These are phyloP conservation scores for Calvadosia cruxmelitensis DNA, from an alignment of 30 jellyfish, hydroid and myxozoan species.

Conservation along the genomic window DNA sequence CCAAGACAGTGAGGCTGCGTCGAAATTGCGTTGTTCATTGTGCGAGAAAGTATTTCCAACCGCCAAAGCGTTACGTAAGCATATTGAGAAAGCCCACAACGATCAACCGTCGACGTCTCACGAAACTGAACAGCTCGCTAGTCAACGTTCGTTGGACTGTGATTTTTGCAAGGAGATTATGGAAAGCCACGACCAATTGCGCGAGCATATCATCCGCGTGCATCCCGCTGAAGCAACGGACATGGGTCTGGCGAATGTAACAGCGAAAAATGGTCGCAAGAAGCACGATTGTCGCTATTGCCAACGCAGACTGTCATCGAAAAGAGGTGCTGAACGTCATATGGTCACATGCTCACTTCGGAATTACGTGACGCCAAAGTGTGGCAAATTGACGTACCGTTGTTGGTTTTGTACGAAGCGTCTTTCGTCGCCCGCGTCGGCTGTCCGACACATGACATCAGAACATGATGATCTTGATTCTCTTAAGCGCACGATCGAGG, in stretches of 20 bases:
- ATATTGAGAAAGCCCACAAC: background rate
- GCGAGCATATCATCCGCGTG: background rate
- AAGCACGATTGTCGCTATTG: background rate
- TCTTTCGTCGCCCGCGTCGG: conserved; percentile 32
- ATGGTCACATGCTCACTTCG: background rate
- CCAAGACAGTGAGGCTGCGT: conserved; percentile 1
- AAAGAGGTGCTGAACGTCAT: background rate
- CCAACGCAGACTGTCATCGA: background rate
- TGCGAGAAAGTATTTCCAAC: background rate
- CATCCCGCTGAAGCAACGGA: background rate
- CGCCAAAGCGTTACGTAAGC: background rate
- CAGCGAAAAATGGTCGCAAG: conserved; percentile 1
- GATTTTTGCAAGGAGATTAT: background rate
- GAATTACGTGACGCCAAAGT: background rate
- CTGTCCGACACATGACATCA: conserved; percentile 46
- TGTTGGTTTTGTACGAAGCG: conserved; percentile 49
- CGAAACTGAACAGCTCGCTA: background rate
- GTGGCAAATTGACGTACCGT: conserved; percentile 6
- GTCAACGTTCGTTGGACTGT: background rate
- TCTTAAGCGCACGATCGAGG: background rate
- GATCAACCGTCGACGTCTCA: background rate
- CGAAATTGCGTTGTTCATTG: background rate
- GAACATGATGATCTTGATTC: conserved; percentile 20
- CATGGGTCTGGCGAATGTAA: background rate
- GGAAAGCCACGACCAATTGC: background rate